These are phyloP conservation scores for Tetrax tetrax DNA, from an alignment of 2,113 vertebrate species.

Conservation along the genomic window DNA sequence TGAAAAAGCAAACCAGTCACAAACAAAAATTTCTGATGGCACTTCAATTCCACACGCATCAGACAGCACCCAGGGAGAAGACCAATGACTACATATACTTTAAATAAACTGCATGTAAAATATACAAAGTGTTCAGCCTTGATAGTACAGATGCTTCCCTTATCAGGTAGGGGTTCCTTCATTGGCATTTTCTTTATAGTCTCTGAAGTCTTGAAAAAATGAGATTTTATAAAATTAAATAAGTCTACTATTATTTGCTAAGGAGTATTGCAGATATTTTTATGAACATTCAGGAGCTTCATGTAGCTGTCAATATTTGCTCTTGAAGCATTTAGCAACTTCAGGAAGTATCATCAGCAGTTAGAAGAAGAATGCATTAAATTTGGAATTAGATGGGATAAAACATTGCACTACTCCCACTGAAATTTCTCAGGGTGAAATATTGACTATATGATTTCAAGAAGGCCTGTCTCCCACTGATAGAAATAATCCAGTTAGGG, in stretches of 20 bases:
- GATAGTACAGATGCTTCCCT: background rate
- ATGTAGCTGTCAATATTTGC: background rate
- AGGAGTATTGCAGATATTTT: background rate
- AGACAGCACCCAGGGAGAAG: background rate
- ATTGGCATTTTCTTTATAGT: background rate
- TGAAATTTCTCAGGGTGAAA: background rate
- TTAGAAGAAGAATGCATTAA: background rate
- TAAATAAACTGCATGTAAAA: background rate
- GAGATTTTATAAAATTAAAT: background rate
- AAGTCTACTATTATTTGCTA: background rate
- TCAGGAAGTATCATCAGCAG: background rate
- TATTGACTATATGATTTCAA: background rate
- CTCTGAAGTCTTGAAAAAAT: background rate
- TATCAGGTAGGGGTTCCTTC: background rate
- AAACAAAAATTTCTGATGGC: background rate
- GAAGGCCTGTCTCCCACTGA: background rate
- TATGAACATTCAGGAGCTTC: background rate
- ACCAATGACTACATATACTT: background rate
- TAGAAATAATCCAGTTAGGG: background rate
- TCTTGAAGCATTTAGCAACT: background rate
- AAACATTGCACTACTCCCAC: background rate
- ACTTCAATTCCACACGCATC: background rate
- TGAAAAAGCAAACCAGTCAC: slow-evolving; percentile 25
- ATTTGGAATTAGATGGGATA: background rate
- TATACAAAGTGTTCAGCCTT: background rate